A percentile compares a stretch with the other conserved stretches of the same genome.
phyloP scores from a whole-genome alignment of 2,888 invertebrate species.

The Eulithis testata region DNA sequence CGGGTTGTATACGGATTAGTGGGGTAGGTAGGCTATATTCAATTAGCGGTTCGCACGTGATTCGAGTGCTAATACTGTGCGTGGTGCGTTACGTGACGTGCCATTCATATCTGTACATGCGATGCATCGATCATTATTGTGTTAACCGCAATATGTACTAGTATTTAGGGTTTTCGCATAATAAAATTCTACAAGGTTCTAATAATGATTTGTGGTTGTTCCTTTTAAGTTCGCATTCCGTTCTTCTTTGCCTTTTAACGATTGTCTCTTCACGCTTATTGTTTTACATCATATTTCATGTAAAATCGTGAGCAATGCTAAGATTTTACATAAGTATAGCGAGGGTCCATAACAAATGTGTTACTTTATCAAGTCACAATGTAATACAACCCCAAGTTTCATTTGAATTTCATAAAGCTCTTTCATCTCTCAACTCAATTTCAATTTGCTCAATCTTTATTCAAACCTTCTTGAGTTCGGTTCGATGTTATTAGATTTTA shows the following conservation, averaged over 20 bases:
- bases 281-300: background rate
- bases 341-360: no score
- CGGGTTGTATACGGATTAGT: slow-evolving; percentile 48
- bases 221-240: no score
- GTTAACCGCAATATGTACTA: no score
- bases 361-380: no score
- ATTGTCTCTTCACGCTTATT: background rate
- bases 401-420: slow-evolving; percentile 7
- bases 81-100: slow-evolving; percentile 37
- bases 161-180: no score
- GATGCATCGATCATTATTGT: slow-evolving; percentile 1
- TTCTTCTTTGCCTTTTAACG: background rate
- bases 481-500: slow-evolving; percentile 9
- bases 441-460: slow-evolving; percentile 15
- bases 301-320: background rate
- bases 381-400: background rate
- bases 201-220: no score
- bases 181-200: no score
- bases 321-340: background rate
- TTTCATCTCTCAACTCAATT: background rate
- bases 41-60: slow-evolving; percentile 57
- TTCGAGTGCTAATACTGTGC: slow-evolving; percentile 51
- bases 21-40: slow-evolving; percentile 51
- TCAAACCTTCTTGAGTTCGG: slow-evolving; percentile 4
- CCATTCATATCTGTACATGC: background rate